Evolutionary conservation across 2,113 vertebrate species (phyloP).

Genomic region (Halichoerus grypus): DNA sequence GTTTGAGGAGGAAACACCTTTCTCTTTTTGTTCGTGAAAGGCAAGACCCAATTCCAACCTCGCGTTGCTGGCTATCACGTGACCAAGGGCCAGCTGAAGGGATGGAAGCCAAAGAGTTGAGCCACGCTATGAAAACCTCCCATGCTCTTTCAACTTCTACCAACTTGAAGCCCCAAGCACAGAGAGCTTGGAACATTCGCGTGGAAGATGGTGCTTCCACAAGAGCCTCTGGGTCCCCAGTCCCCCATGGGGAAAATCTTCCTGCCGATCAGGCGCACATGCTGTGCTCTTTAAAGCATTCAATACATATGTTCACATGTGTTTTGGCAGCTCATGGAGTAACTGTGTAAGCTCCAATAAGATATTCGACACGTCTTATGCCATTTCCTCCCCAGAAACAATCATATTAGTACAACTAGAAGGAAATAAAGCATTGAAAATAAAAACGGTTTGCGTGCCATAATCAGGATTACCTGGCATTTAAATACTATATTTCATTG

Average conservation of each 20-base stretch:
- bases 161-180: fast-evolving
- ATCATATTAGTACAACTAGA: background rate
- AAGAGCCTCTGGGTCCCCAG: too few relatives aligned
- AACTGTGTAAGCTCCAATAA: fast-evolving
- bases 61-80: fast-evolving
- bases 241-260: fast-evolving
- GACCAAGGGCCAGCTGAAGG: background rate
- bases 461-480: too few relatives aligned
- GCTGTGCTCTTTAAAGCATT: fast-evolving
- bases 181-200: fast-evolving
- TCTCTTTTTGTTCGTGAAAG: background rate
- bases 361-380: fast-evolving
- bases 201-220: fast-evolving
- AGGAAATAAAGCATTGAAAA: background rate
- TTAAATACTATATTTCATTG: background rate
- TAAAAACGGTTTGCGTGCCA: background rate
- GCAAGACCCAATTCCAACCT: too few relatives aligned
- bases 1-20: background rate
- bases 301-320: fast-evolving
- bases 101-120: background rate
- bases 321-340: background rate
- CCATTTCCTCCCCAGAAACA: background rate
- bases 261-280: fast-evolving
- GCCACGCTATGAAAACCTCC: fast-evolving
- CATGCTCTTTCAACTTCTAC: fast-evolving